phyloP scores from a whole-genome alignment of 2,113 vertebrate species.

The Oncorhynchus tshawytscha region DNA sequence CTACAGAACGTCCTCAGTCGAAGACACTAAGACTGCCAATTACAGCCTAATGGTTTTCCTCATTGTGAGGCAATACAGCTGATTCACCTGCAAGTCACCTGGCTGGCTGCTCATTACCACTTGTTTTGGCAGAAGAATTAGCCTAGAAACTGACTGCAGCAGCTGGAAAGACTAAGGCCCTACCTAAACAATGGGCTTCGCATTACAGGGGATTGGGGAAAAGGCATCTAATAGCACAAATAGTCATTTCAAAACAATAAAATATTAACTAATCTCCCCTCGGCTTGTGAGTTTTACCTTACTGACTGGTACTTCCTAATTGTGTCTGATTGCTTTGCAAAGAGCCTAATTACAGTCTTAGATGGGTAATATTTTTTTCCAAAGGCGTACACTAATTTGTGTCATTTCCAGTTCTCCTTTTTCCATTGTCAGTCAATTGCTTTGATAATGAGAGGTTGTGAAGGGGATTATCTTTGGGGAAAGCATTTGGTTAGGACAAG shows the following conservation, averaged over 20 bases:
- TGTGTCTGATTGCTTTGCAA: slow-evolving; percentile 63
- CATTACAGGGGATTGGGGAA: not conserved
- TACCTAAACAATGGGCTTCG: not conserved
- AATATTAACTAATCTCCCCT: slow-evolving; percentile 41
- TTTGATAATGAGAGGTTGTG: slow-evolving; percentile 59
- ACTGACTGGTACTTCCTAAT: slow-evolving; percentile 58
- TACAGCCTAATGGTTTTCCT: slow-evolving; percentile 43
- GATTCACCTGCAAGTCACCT: slow-evolving; percentile 49
- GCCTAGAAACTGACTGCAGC: not conserved
- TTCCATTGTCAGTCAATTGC: slow-evolving; percentile 47
- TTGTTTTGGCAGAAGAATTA: slow-evolving; percentile 13
- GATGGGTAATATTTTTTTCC: slow-evolving; percentile 55
- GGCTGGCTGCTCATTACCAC: slow-evolving; percentile 19
- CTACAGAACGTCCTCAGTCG: slow-evolving; percentile 18
- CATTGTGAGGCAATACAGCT: slow-evolving; percentile 24
- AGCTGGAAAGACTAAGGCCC: slow-evolving; percentile 10
- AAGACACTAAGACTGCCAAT: slow-evolving; percentile 33
- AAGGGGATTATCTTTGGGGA: slow-evolving; percentile 46
- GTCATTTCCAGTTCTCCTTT: slow-evolving; percentile 49
- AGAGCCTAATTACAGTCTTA: slow-evolving; percentile 60
- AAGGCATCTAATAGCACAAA: slow-evolving; percentile 33
- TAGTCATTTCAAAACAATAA: slow-evolving; percentile 50
- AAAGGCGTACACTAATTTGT: slow-evolving; percentile 58
- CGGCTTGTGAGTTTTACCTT: slow-evolving; percentile 47
- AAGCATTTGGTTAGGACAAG: slow-evolving; percentile 41